These are phyloP conservation scores for Paralichthys olivaceus DNA, from an alignment of 2,113 vertebrate species.

Conservation along the genomic window DNA sequence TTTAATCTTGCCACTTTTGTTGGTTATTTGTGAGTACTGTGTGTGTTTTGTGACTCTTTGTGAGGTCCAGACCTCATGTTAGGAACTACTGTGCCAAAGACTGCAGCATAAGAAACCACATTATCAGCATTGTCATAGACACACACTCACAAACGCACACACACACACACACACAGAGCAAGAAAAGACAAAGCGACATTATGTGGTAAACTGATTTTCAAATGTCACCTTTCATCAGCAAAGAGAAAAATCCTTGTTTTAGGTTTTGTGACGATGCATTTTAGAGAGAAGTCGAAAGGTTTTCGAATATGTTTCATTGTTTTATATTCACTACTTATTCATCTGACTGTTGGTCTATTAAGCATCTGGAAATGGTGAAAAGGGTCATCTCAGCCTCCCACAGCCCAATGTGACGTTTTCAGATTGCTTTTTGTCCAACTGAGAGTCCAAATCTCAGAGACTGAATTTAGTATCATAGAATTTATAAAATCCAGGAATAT, in stretches of 20 bases:
- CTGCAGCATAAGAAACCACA: not conserved
- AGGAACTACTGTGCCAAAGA: too few relatives aligned
- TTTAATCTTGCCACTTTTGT: not conserved
- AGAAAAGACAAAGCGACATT: too few relatives aligned
- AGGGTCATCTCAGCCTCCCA: too few relatives aligned
- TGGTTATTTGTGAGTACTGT: not conserved
- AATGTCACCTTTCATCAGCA: not conserved
- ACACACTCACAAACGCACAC: not conserved
- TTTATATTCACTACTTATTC: too few relatives aligned
- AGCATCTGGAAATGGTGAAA: too few relatives aligned
- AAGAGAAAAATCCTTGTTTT: not conserved
- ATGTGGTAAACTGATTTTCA: not conserved
- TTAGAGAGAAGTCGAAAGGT: not conserved
- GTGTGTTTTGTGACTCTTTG: not conserved
- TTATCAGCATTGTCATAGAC: not conserved
- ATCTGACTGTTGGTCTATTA: not conserved
- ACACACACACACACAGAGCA: too few relatives aligned
- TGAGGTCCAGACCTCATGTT: not conserved
- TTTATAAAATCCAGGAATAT: not conserved
- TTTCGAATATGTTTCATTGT: not conserved
- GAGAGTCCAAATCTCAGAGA: not conserved
- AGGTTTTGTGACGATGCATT: not conserved
- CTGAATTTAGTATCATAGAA: not conserved
- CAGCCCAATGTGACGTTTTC: too few relatives aligned
- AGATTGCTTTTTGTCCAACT: not conserved